Evolutionary conservation across 1,140 invertebrate genomes (phyloP).

Genomic region (Helicorthomorpha holstii): DNA sequence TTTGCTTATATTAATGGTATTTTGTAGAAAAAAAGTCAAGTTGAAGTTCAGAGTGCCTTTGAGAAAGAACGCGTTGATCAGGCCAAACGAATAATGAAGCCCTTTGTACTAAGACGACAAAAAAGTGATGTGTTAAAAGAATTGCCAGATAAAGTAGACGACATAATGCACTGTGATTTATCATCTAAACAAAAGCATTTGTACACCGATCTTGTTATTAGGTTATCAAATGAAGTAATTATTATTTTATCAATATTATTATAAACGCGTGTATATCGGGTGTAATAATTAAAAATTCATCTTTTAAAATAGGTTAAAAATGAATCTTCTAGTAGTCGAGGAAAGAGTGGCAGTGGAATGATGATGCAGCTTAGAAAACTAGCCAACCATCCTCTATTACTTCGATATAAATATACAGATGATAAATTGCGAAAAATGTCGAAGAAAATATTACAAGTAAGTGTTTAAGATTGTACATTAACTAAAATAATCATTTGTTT

Average conservation of each 20-base stretch:
- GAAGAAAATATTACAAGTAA: conserved; percentile 41
- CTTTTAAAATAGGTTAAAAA: no score
- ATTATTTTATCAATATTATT: neutral
- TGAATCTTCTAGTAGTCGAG: no score
- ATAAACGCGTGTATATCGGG: no score
- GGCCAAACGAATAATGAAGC: conserved; percentile 89
- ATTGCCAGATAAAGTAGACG: conserved; percentile 55
- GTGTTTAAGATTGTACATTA: neutral
- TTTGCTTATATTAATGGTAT: conserved; percentile 9
- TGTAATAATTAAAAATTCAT: no score
- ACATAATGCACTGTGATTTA: conserved; percentile 45
- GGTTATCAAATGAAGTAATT: conserved; percentile 31
- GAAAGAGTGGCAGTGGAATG: conserved; percentile 50
- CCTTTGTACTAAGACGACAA: conserved; percentile 78
- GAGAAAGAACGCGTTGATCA: conserved; percentile 75
- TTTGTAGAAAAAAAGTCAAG: conserved; percentile 19
- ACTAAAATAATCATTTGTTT: neutral
- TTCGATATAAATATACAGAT: conserved; percentile 61
- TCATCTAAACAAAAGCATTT: conserved; percentile 46
- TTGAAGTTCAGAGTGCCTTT: conserved; percentile 28
- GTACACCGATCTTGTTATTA: conserved; percentile 54
- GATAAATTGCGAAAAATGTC: conserved; percentile 49
- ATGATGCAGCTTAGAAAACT: conserved; percentile 77
- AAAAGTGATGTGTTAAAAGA: conserved; percentile 61
- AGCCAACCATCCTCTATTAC: conserved; percentile 72